A percentile compares a stretch with the other conserved stretches of the same genome.
Conservation (phyloP, 2,888 invertebrate species). For the Oscheius onirici region DNA sequence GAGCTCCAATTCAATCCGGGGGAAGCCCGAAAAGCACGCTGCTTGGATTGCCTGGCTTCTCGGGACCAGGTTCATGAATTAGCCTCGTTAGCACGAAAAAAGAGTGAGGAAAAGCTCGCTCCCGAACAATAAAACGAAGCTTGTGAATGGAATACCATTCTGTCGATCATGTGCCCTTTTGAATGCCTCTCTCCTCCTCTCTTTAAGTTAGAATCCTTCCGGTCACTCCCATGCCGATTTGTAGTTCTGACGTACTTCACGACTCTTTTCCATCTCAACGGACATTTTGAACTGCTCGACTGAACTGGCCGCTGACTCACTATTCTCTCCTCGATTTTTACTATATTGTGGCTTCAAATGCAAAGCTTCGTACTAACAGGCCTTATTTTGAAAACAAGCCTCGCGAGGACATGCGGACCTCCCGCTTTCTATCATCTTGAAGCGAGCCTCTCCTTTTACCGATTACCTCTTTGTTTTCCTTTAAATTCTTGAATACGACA, state of each 20-base stretch:
- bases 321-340: neutral
- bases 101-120: too few species aligned
- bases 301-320: neutral
- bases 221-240: neutral
- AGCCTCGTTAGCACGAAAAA: neutral
- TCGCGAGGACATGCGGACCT: neutral
- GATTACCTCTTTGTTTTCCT: too few species aligned
- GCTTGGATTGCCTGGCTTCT: too few species aligned
- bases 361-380: neutral
- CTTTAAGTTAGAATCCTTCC: neutral
- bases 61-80: conserved; percentile 3
- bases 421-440: neutral
- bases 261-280: neutral
- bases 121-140: too few species aligned
- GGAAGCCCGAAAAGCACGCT: too few species aligned
- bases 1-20: too few species aligned
- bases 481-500: too few species aligned
- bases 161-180: too few species aligned
- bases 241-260: neutral
- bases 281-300: conserved; percentile 8
- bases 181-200: neutral
- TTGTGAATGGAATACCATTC: too few species aligned
- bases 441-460: too few species aligned
- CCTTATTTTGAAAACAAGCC: neutral
- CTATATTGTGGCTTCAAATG: neutral